phyloP scores from a whole-genome alignment of 2,888 invertebrate genomes.

The Emesis castigata region DNA sequence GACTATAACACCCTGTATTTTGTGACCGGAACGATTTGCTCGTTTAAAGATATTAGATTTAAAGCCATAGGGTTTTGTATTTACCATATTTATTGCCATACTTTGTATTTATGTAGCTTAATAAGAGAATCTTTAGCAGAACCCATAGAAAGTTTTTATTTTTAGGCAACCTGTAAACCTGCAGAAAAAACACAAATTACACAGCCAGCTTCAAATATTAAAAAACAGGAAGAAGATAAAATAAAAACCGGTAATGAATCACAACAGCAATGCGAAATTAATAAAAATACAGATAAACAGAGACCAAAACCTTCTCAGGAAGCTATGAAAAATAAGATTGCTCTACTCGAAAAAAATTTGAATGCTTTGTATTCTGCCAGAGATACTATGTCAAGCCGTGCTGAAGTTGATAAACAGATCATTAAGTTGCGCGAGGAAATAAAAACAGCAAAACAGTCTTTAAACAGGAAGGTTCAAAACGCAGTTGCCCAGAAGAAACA shows the following conservation, averaged over 20 bases:
- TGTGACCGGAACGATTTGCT: conserved; percentile 13
- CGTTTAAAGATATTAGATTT: conserved; percentile 9
- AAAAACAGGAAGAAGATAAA: conserved; percentile 51
- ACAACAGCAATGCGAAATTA: conserved; percentile 57
- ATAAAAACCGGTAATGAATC: conserved; percentile 55
- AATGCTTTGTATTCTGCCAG: conserved; percentile 64
- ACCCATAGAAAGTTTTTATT: conserved; percentile 56
- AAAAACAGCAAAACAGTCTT: conserved; percentile 58
- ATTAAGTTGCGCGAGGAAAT: conserved; percentile 59
- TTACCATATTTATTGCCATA: conserved; percentile 10
- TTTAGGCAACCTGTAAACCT: conserved; percentile 62
- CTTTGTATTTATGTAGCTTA: conserved; percentile 45
- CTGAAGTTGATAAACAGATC: conserved; percentile 65
- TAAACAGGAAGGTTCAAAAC: conserved; percentile 65
- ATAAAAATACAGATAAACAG: conserved; percentile 54
- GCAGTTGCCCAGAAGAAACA: conserved; percentile 66
- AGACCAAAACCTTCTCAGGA: conserved; percentile 55
- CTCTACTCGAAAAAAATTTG: conserved; percentile 63
- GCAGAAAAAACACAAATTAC: conserved; percentile 62
- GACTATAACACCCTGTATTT: conserved; percentile 9
- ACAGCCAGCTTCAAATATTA: conserved; percentile 55
- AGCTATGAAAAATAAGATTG: conserved; percentile 56
- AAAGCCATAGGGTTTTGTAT: conserved; percentile 4
- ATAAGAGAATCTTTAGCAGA: conserved; percentile 53
- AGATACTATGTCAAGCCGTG: conserved; percentile 62